These are phyloP conservation scores for Ochropleura leucogaster DNA, from an alignment of 2,888 invertebrate genomes.

Conservation along the genomic window DNA sequence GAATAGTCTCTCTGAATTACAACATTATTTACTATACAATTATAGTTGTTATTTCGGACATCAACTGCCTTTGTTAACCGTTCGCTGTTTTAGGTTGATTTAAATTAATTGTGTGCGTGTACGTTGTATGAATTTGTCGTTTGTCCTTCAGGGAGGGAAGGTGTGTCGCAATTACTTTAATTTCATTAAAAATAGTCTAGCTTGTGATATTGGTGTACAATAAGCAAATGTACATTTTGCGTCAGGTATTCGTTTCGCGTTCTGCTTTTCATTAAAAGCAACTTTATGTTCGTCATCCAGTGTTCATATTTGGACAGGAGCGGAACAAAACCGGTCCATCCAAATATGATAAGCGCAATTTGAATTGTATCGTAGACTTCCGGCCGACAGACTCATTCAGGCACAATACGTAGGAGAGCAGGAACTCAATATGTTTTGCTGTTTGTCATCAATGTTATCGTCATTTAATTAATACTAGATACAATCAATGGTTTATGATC, in stretches of 20 bases:
- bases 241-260: background rate
- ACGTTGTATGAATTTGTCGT: background rate
- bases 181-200: constrained; percentile 19
- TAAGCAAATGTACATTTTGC: background rate
- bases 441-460: background rate
- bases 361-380: constrained; percentile 36
- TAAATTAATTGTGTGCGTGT: constrained; percentile 21
- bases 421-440: background rate
- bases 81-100: constrained; percentile 24
- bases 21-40: constrained; percentile 26
- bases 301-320: constrained; percentile 32
- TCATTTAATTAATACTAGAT: constrained; percentile 22
- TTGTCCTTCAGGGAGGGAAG: constrained; percentile 24
- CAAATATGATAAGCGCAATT: constrained; percentile 45
- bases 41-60: constrained; percentile 24
- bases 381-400: constrained; percentile 6
- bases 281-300: background rate
- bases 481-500: constrained; percentile 4
- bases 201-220: background rate
- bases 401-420: constrained; percentile 17
- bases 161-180: constrained; percentile 40
- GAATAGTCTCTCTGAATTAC: constrained; percentile 2
- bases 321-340: constrained; percentile 45
- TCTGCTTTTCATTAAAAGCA: background rate
- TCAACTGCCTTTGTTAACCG: constrained; percentile 19